Conservation (phyloP, 1,140 invertebrate species). For the Trichomalopsis sarcophagae region DNA sequence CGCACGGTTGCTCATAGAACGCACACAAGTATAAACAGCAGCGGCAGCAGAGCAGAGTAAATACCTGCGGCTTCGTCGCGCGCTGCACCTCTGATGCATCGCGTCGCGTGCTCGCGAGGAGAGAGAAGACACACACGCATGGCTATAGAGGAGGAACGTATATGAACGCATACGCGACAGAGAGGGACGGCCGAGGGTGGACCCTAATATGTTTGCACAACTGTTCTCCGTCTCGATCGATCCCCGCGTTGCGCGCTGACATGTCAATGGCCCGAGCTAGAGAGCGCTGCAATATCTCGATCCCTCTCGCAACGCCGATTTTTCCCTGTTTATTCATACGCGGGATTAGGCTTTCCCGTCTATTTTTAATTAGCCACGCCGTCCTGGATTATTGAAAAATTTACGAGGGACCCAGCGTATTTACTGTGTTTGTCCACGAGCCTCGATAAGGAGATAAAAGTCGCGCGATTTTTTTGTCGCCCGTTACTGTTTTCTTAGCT, state of each 20-base stretch:
- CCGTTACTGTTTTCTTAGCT: not conserved
- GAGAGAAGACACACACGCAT: not conserved
- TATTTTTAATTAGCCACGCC: constrained; percentile 42
- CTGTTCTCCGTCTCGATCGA: constrained; percentile 35
- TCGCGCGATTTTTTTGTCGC: not conserved
- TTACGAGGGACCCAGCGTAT: constrained; percentile 6
- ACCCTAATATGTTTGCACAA: constrained; percentile 50
- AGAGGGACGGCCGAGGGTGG: constrained; percentile 6
- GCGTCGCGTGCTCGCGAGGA: not conserved
- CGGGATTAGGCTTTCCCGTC: constrained; percentile 12
- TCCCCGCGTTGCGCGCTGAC: constrained; percentile 12
- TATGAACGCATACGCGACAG: not conserved
- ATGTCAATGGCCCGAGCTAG: constrained; percentile 2
- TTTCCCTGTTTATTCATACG: not conserved
- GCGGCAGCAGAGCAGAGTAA: not conserved
- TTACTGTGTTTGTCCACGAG: not conserved
- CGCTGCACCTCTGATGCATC: no score
- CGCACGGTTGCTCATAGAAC: not conserved
- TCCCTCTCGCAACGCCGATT: not conserved
- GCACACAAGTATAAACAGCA: not conserved
- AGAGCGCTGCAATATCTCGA: not conserved
- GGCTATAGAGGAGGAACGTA: not conserved
- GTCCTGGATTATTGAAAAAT: constrained; percentile 22
- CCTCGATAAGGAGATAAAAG: not conserved
- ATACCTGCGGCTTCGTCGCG: not conserved